Conservation (phyloP, 2,888 invertebrate species). For the Heteromyza rotundicornis region DNA sequence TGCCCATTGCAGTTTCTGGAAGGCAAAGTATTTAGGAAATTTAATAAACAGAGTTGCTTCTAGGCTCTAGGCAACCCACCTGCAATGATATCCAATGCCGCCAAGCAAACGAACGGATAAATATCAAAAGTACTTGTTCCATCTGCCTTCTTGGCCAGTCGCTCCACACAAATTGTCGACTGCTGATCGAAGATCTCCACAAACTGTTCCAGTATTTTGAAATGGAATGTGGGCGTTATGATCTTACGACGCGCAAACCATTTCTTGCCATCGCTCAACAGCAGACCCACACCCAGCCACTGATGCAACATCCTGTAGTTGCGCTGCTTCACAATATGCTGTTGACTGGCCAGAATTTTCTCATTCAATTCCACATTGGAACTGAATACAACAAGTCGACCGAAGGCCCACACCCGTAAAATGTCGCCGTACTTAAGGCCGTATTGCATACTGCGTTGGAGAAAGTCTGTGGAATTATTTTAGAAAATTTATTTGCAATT, state of each 20-base stretch:
- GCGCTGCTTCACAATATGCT: conserved; percentile 49
- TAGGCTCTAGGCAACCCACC: conserved; percentile 22
- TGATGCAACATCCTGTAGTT: conserved; percentile 45
- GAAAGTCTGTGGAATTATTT: too few relatives aligned
- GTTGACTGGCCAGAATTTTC: conserved; percentile 54
- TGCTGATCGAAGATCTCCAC: conserved; percentile 74
- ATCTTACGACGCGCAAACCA: conserved; percentile 75
- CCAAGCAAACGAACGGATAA: conserved; percentile 68
- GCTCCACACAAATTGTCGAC: conserved; percentile 66
- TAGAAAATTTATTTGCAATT: too few relatives aligned
- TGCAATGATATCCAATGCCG: conserved; percentile 67
- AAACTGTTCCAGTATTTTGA: conserved; percentile 77
- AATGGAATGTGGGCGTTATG: conserved; percentile 80
- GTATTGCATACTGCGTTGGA: conserved; percentile 13
- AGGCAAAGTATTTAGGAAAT: neutral
- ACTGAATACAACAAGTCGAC: conserved; percentile 58
- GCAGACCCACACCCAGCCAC: conserved; percentile 55
- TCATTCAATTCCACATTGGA: conserved; percentile 63
- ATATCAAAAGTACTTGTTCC: conserved; percentile 65
- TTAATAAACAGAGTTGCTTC: neutral
- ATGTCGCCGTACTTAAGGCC: conserved; percentile 55
- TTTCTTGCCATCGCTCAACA: conserved; percentile 60
- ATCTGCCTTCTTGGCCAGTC: conserved; percentile 63
- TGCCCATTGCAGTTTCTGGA: conserved; percentile 55
- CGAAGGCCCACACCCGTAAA: conserved; percentile 60